A percentile compares a stretch with the other conserved stretches of the same genome.
phyloP scores from a whole-genome alignment of 2,888 invertebrate species.

The Carterocephalus palaemon region DNA sequence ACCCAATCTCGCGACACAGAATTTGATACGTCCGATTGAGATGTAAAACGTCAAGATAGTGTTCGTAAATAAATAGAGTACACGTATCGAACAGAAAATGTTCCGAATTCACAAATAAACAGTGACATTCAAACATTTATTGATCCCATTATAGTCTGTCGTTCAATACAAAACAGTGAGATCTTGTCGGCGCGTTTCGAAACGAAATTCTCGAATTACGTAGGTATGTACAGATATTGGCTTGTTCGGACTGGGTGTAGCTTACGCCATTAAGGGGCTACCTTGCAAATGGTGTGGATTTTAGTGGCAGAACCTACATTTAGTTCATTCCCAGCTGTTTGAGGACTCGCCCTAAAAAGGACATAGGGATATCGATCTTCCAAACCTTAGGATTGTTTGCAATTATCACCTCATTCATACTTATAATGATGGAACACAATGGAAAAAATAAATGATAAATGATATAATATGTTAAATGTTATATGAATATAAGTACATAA shows the following conservation, averaged over 20 bases:
- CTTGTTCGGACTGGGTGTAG: constrained; percentile 27
- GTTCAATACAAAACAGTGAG: constrained; percentile 19
- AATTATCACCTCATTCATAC: too few species aligned
- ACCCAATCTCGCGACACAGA: constrained; percentile 7
- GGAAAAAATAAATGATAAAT: too few species aligned
- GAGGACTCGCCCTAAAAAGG: too few species aligned
- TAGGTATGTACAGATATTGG: constrained; percentile 28
- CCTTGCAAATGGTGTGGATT: background rate
- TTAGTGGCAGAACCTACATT: too few species aligned
- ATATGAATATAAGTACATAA: too few species aligned
- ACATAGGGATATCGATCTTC: too few species aligned
- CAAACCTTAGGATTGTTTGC: too few species aligned
- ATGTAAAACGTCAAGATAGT: constrained; percentile 23
- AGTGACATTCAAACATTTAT: constrained; percentile 25
- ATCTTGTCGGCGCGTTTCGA: constrained; percentile 29
- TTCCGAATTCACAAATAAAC: constrained; percentile 23
- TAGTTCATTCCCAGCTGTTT: too few species aligned
- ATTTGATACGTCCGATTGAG: constrained; percentile 25
- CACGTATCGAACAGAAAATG: constrained; percentile 21
- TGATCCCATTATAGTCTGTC: constrained; percentile 23
- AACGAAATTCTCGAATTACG: constrained; percentile 33
- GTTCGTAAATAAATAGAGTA: constrained; percentile 22
- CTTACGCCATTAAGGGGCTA: background rate
- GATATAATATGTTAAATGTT: too few species aligned
- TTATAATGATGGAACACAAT: too few species aligned